Conservation (phyloP, 2,888 invertebrate genomes). For the Apocheima hispidaria region DNA sequence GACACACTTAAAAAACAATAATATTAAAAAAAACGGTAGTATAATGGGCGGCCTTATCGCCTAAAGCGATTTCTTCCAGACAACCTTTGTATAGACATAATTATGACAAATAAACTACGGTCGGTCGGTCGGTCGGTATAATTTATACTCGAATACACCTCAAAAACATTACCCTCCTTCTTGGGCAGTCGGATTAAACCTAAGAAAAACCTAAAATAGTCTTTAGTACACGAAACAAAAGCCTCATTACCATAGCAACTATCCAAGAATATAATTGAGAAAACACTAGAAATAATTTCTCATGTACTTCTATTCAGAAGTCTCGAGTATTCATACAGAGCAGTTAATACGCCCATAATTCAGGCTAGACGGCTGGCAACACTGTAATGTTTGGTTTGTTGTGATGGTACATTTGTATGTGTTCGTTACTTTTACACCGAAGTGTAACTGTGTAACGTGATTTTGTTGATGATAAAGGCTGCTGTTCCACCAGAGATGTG, state of each 20-base stretch:
- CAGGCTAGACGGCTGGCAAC: slow-evolving; percentile 36
- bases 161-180: too few species aligned
- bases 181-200: too few species aligned
- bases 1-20: too few species aligned
- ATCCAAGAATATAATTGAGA: not conserved
- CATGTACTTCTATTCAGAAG: slow-evolving; percentile 10
- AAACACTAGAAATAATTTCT: slow-evolving; percentile 10
- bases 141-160: too few species aligned
- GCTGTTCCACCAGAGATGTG: too few species aligned
- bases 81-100: too few species aligned
- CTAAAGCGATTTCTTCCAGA: too few species aligned
- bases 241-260: not conserved
- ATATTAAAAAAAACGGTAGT: too few species aligned
- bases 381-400: slow-evolving; percentile 36
- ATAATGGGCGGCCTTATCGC: too few species aligned
- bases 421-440: slow-evolving; percentile 50
- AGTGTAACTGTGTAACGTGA: slow-evolving; percentile 2
- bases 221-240: not conserved
- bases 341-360: slow-evolving; percentile 36
- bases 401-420: slow-evolving; percentile 43
- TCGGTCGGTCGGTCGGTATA: too few species aligned
- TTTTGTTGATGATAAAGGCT: not conserved
- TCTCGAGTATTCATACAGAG: slow-evolving; percentile 21
- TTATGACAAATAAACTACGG: too few species aligned
- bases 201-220: not conserved